Percentiles rank a stretch among this genome's conserved stretches.
These are phyloP conservation scores for Stenchaetothrips biformis DNA, from an alignment of 2,888 invertebrate species.

Conservation along the genomic window DNA sequence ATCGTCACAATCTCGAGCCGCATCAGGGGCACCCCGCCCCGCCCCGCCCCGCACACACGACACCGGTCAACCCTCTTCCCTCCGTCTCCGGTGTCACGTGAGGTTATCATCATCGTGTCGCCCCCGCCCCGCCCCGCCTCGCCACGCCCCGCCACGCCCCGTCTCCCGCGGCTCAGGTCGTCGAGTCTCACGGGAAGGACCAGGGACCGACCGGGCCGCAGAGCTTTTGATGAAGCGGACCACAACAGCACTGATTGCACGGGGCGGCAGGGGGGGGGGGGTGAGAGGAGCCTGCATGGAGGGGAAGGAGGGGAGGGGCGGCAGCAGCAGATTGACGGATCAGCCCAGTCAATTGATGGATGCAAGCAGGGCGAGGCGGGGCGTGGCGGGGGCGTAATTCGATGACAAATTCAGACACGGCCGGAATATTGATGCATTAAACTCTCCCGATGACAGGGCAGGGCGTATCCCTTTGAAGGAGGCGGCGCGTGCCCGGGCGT, in stretches of 20 bases:
- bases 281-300: background rate
- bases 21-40: background rate
- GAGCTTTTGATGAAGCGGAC: slow-evolving; percentile 19
- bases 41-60: background rate
- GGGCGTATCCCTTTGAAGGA: background rate
- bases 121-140: background rate
- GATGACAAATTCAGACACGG: slow-evolving; percentile 24
- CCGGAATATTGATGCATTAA: slow-evolving; percentile 16
- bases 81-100: background rate
- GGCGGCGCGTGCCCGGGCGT: too few relatives aligned
- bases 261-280: background rate
- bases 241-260: slow-evolving; percentile 14
- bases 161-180: background rate
- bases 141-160: background rate
- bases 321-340: slow-evolving; percentile 14
- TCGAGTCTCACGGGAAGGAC: slow-evolving; percentile 17
- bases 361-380: background rate
- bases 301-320: background rate
- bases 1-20: background rate
- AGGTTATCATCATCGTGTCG: slow-evolving; percentile 1
- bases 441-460: background rate
- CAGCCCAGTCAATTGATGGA: slow-evolving; percentile 14
- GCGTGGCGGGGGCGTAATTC: slow-evolving; percentile 2
- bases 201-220: background rate
- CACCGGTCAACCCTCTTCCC: background rate